These are phyloP conservation scores for Tinea trinotella DNA, from an alignment of 2,888 invertebrate genomes.

Conservation along the genomic window DNA sequence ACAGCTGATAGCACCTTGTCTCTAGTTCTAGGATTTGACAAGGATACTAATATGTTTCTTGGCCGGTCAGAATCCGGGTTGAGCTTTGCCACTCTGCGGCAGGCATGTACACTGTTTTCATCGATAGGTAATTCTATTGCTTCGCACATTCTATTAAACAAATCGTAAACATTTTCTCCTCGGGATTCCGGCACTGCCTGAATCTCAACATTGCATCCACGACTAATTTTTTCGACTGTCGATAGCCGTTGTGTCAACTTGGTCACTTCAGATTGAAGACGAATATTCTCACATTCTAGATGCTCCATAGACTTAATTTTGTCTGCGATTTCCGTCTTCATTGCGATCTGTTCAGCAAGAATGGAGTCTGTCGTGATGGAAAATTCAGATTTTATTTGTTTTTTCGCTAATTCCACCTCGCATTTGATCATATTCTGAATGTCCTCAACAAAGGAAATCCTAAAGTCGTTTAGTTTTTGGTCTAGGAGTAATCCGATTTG, in stretches of 20 bases:
- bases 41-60: not conserved
- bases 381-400: too few species aligned
- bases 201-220: slow-evolving; percentile 22
- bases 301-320: slow-evolving; percentile 14
- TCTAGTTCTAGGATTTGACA: slow-evolving; percentile 21
- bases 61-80: slow-evolving; percentile 21
- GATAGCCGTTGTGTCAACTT: slow-evolving; percentile 14
- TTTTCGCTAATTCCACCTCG: not conserved
- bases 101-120: slow-evolving; percentile 11
- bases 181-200: slow-evolving; percentile 21
- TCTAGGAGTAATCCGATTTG: not conserved
- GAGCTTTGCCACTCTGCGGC: slow-evolving; percentile 23
- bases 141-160: slow-evolving; percentile 19
- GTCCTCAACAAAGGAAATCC: not conserved
- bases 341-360: not conserved
- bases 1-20: slow-evolving; percentile 23
- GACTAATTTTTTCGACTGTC: slow-evolving; percentile 21
- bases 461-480: not conserved
- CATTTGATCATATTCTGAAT: not conserved
- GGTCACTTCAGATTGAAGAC: slow-evolving; percentile 12
- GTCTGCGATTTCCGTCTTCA: slow-evolving; percentile 17
- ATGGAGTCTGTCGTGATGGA: slow-evolving; percentile 3
- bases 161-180: slow-evolving; percentile 16
- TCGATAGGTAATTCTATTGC: not conserved
- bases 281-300: not conserved